These are phyloP conservation scores for Tinea semifulvella DNA, from an alignment of 2,888 invertebrate genomes.

Conservation along the genomic window DNA sequence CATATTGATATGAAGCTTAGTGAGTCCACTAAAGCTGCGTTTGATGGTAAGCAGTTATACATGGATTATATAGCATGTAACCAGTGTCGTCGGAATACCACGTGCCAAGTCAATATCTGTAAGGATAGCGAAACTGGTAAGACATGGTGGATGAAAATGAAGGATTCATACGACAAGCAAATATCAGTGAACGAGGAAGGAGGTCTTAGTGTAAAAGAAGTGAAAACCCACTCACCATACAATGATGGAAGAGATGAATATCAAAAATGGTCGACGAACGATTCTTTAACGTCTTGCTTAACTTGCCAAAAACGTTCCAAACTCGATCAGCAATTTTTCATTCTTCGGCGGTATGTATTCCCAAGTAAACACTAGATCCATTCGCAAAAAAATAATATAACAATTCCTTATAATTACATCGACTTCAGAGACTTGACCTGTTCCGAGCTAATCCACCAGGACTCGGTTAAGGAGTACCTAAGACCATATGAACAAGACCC, in stretches of 20 bases:
- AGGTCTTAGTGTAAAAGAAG: constrained; percentile 15
- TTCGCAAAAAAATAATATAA: not conserved
- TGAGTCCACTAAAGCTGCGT: constrained; percentile 34
- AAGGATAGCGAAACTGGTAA: constrained; percentile 27
- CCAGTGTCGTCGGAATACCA: constrained; percentile 37
- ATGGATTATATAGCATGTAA: constrained; percentile 40
- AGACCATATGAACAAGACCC: constrained; percentile 40
- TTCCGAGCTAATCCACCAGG: constrained; percentile 45
- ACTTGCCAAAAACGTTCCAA: not conserved
- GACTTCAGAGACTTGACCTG: constrained; percentile 40
- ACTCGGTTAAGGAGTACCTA: constrained; percentile 38
- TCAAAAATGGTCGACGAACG: not conserved
- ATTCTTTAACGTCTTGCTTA: not conserved
- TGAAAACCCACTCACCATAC: constrained; percentile 15
- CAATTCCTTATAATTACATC: constrained; percentile 4
- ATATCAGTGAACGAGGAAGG: constrained; percentile 46
- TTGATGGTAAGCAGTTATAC: constrained; percentile 38
- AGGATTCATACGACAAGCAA: constrained; percentile 43
- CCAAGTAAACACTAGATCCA: too few relatives aligned
- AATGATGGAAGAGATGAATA: not conserved
- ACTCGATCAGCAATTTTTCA: constrained; percentile 32
- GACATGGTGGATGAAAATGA: constrained; percentile 41
- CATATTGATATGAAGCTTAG: constrained; percentile 41
- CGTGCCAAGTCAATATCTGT: constrained; percentile 37
- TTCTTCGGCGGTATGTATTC: constrained; percentile 37